These are phyloP conservation scores for Brachycybe producta DNA, from an alignment of 2,888 invertebrate genomes.

Conservation along the genomic window DNA sequence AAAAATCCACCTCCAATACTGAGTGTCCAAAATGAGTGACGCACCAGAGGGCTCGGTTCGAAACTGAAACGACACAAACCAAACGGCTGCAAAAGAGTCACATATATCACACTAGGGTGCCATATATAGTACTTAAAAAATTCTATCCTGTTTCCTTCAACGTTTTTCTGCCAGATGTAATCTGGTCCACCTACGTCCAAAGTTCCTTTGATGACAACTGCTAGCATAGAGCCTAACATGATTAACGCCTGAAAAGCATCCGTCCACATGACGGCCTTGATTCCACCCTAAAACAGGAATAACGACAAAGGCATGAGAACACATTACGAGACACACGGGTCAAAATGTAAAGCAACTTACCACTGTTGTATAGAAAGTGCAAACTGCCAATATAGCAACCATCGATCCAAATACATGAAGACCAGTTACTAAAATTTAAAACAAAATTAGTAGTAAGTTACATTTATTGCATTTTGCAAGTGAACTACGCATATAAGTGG, in stretches of 20 bases:
- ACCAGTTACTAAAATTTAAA: slow-evolving; percentile 54
- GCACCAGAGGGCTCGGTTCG: slow-evolving; percentile 61
- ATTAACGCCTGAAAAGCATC: slow-evolving; percentile 60
- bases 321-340: no score
- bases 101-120: no score
- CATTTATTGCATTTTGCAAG: no score
- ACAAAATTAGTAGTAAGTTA: neutral
- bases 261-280: slow-evolving; percentile 82
- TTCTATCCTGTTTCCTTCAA: slow-evolving; percentile 49
- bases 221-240: slow-evolving; percentile 56
- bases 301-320: no score
- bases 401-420: slow-evolving; percentile 65
- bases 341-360: slow-evolving; percentile 25
- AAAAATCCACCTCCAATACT: slow-evolving; percentile 75
- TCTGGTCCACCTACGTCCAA: slow-evolving; percentile 49
- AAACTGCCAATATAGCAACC: slow-evolving; percentile 66
- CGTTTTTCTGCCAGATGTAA: slow-evolving; percentile 48
- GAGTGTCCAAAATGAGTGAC: slow-evolving; percentile 78
- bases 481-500: no score
- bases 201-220: slow-evolving; percentile 52
- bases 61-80: slow-evolving; percentile 17
- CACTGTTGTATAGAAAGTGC: slow-evolving; percentile 77
- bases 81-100: no score
- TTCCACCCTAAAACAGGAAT: slow-evolving; percentile 48
- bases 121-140: slow-evolving; percentile 69